Evolutionary conservation across 2,797 vertebrate genomes (phyloP).

Genomic region (Heteromormyrus szaboi): DNA sequence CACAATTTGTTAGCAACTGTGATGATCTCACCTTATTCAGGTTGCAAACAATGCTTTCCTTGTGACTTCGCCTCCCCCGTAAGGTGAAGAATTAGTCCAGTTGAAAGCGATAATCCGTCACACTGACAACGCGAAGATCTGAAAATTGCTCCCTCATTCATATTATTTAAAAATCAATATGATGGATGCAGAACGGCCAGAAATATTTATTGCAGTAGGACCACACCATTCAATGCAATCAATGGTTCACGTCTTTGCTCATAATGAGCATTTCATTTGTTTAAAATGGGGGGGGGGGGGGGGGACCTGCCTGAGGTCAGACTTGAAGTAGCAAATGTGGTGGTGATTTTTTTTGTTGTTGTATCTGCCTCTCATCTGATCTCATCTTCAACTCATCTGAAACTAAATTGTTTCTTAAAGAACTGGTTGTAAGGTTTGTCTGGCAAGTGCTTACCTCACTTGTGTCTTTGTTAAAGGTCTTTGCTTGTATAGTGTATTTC

Average conservation of each 20-base stretch:
- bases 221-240: slow-evolving; percentile 34
- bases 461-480: neutral
- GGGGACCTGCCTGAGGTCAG: neutral
- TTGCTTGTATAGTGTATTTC: neutral
- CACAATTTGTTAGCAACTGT: neutral
- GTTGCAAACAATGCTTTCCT: neutral
- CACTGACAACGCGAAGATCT: slow-evolving; percentile 43
- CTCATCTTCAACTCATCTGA: neutral
- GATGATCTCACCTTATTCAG: neutral
- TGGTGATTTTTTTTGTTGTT: neutral
- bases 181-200: slow-evolving; percentile 43
- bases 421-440: neutral
- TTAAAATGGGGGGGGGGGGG: neutral
- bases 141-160: slow-evolving; percentile 55
- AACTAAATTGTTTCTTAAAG: neutral
- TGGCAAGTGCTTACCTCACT: neutral
- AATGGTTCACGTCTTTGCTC: slow-evolving; percentile 21
- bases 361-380: neutral
- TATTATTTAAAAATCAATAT: slow-evolving; percentile 60
- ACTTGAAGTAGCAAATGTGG: neutral
- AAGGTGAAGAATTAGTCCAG: slow-evolving; percentile 43
- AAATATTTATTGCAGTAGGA: slow-evolving; percentile 42
- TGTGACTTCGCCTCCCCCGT: slow-evolving; percentile 34
- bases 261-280: slow-evolving; percentile 21
- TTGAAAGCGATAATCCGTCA: slow-evolving; percentile 49